These are phyloP conservation scores for Cyphomyrus discorhynchus DNA, from an alignment of 2,113 vertebrate species.

Conservation along the genomic window DNA sequence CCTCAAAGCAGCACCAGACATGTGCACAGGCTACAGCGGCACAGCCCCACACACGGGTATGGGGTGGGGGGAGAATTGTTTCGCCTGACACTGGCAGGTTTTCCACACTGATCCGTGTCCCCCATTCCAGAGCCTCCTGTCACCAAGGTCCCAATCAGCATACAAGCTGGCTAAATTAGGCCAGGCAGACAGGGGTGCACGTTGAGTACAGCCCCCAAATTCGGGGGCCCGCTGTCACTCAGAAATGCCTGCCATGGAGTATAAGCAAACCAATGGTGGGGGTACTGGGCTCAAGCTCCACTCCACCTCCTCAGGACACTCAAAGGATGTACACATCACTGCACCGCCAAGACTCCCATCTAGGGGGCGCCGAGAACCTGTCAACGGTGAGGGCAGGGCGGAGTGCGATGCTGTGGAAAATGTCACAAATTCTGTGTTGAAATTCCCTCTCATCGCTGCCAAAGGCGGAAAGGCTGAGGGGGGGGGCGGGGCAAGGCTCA, in stretches of 20 bases:
- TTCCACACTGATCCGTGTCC: background rate
- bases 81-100: background rate
- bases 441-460: background rate
- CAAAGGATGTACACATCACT: background rate
- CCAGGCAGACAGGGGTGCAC: background rate
- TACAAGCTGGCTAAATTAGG: background rate
- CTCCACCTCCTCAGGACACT: background rate
- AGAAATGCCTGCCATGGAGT: background rate
- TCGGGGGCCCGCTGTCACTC: background rate
- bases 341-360: background rate
- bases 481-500: background rate
- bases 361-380: background rate
- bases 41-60: background rate
- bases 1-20: background rate
- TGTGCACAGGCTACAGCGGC: background rate
- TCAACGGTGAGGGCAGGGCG: background rate
- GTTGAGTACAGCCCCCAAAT: background rate
- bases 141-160: background rate
- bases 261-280: background rate
- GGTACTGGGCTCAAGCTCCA: background rate
- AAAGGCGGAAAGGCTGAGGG: background rate
- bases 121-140: background rate
- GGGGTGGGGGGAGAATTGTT: background rate
- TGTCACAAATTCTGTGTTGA: conserved; percentile 15
- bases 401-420: conserved; percentile 1